phyloP scores from a whole-genome alignment of 1,140 invertebrate genomes.

The Pogonomyrmex barbatus region DNA sequence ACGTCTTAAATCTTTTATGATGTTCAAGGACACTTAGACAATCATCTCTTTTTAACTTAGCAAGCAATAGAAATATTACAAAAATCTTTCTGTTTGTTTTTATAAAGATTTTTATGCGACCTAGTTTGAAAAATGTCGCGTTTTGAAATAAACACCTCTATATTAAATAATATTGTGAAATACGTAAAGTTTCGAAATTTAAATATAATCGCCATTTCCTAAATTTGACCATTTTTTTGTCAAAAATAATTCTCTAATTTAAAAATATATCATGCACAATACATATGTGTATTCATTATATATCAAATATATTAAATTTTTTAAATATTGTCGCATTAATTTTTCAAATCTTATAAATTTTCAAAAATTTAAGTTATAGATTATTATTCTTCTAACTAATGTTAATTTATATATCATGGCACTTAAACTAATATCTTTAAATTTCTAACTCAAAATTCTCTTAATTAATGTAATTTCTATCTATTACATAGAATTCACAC shows the following conservation, averaged over 20 bases:
- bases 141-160: background rate
- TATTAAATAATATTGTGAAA: background rate
- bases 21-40: background rate
- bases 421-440: background rate
- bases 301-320: too few relatives aligned
- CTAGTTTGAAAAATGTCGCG: background rate
- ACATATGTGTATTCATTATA: too few relatives aligned
- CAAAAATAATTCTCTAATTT: too few relatives aligned
- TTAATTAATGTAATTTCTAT: conserved; percentile 10
- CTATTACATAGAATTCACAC: background rate
- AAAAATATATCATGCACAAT: too few relatives aligned
- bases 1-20: background rate
- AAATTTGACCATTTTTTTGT: background rate
- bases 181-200: background rate
- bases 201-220: background rate
- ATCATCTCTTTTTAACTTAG: too few relatives aligned
- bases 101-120: background rate
- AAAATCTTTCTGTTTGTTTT: background rate
- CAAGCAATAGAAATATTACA: background rate
- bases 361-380: background rate
- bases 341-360: background rate
- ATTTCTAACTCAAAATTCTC: background rate
- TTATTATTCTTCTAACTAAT: background rate
- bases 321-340: background rate
- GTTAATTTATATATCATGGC: background rate